phyloP scores from a whole-genome alignment of 2,797 vertebrate genomes.

The Sphenopsis melanotis region DNA sequence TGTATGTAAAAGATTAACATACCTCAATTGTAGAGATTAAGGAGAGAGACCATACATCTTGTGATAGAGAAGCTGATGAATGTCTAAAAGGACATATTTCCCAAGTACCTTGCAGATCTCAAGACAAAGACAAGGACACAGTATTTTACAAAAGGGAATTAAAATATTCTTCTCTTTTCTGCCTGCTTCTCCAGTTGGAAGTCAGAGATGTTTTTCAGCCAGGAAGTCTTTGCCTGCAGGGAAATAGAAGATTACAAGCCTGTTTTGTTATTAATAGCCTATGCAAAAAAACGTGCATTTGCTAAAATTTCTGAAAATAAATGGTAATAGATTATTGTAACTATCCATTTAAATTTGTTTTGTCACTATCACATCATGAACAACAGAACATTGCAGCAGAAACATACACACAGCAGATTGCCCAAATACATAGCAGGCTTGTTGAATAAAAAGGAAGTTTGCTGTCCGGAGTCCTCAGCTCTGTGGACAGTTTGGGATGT shows the following conservation, averaged over 20 bases:
- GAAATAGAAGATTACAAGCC: not conserved
- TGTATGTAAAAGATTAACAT: not conserved
- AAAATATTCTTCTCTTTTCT: not conserved
- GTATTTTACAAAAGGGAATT: not conserved
- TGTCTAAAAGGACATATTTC: not conserved
- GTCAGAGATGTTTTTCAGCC: not conserved
- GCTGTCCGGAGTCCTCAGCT: not conserved
- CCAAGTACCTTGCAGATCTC: not conserved
- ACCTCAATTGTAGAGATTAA: not conserved
- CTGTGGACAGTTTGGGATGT: fast-evolving
- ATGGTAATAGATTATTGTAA: not conserved
- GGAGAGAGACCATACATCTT: not conserved
- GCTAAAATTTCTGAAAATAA: not conserved
- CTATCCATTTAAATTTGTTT: not conserved
- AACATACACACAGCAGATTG: not conserved
- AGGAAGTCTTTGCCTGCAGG: not conserved
- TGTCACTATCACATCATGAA: not conserved
- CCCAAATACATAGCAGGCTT: not conserved
- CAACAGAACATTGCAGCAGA: not conserved
- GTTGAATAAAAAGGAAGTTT: not conserved
- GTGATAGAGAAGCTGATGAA: not conserved
- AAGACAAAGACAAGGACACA: not conserved
- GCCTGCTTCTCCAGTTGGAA: not conserved
- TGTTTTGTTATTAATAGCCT: not conserved
- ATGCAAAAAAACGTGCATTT: not conserved